A percentile compares a stretch with the other conserved stretches of the same genome.
Evolutionary conservation across 2,113 vertebrate genomes (phyloP).

Genomic region (Cinclus mexicanus): DNA sequence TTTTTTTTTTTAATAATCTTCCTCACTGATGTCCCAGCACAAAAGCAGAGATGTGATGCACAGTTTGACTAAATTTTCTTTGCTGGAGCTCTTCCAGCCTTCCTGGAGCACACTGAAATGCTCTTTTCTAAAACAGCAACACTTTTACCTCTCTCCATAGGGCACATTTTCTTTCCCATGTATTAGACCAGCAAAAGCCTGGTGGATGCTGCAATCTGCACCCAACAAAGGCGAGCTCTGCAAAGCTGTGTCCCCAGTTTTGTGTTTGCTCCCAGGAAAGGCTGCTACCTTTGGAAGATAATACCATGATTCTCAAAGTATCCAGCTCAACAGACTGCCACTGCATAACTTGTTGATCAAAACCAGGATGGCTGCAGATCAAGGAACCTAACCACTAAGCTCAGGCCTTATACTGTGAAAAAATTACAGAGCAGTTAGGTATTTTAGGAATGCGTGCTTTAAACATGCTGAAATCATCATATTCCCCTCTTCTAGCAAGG

Average conservation of each 20-base stretch:
- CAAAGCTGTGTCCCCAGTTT: neutral
- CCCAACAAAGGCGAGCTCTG: neutral
- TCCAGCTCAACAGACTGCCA: neutral
- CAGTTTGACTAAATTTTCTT: neutral
- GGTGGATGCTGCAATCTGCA: neutral
- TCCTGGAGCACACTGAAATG: neutral
- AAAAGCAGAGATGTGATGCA: neutral
- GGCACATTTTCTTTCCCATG: neutral
- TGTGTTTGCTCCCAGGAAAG: neutral
- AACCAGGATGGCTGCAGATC: neutral
- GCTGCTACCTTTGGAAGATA: neutral
- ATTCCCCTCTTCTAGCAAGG: neutral
- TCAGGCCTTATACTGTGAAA: neutral
- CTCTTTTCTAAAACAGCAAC: neutral
- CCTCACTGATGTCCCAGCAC: neutral
- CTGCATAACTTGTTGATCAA: neutral
- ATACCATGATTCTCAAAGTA: neutral
- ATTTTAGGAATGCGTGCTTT: constrained; percentile 15
- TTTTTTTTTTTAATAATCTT: neutral
- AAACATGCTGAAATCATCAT: constrained; percentile 43
- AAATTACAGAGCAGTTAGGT: constrained; percentile 15
- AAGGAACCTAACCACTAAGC: neutral
- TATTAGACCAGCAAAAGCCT: neutral
- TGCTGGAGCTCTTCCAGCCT: neutral
- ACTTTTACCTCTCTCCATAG: neutral